Evolutionary conservation across 2,113 vertebrate species (phyloP).

Genomic region (Delphinus delphis): DNA sequence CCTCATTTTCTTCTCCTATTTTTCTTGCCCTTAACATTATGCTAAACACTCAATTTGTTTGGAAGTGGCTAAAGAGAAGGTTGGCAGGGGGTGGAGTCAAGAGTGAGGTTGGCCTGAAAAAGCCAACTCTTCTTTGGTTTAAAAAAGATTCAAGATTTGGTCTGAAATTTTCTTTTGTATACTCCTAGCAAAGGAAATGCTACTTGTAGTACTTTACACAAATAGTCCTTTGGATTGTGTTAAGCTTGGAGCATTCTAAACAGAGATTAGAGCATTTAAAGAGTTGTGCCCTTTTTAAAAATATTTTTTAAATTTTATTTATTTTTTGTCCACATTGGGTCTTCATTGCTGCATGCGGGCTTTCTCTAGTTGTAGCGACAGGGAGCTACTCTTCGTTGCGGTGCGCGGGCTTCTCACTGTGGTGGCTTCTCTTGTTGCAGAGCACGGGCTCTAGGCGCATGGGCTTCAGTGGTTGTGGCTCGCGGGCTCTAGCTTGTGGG

Average conservation of each 20-base stretch:
- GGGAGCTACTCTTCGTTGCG: too few relatives aligned
- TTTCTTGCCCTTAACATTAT: background rate
- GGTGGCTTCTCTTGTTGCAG: too few relatives aligned
- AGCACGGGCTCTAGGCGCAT: too few relatives aligned
- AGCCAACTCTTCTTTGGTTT: background rate
- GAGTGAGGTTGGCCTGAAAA: background rate
- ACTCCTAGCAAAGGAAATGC: background rate
- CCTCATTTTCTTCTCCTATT: background rate
- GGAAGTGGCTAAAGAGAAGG: background rate
- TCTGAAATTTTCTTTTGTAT: background rate
- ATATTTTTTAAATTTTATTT: too few relatives aligned
- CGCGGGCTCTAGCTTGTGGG: too few relatives aligned
- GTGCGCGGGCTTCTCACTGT: too few relatives aligned
- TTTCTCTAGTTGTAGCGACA: too few relatives aligned
- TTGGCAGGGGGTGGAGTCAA: too few relatives aligned
- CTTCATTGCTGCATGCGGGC: too few relatives aligned
- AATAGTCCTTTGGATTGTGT: too few relatives aligned
- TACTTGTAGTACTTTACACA: background rate
- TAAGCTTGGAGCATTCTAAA: background rate
- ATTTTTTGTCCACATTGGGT: too few relatives aligned
- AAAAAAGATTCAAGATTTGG: background rate
- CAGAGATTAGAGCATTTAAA: background rate
- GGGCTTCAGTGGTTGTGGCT: too few relatives aligned
- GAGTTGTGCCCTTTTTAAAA: background rate
- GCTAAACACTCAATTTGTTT: background rate